Base-by-base conservation (phyloP, 1,140 invertebrate genomes). In the Eubasilissa regina region DNA sequence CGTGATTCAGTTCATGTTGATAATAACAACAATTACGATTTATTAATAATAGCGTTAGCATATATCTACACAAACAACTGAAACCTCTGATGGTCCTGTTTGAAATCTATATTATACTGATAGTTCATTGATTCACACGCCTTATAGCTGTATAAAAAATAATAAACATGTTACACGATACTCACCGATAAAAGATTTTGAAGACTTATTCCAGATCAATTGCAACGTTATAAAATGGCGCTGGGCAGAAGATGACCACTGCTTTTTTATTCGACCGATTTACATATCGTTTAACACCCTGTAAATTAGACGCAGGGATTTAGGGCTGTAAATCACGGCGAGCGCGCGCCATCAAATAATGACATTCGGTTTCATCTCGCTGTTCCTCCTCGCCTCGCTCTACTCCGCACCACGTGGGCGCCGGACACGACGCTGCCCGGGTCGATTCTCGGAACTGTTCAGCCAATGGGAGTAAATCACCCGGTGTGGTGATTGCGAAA, bases 231-330 rank as follows among this genome's bases (percentile, higher is more conserved):
- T 9, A 7, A 51, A 11, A 64, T 35, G n/a, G 13, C 66, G 17
- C 15, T 11, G 4, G 11, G n/a, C 62, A 47, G 64, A 19, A 44
- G 44, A 53, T 17, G 48, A 48, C 64, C 51, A 60, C 19, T 76
- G n/a, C 56, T 68, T 58, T 19, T 80, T 75, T 72, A 3, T 25
- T 66, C 1, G 44, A 8, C 35, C 47, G 35, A 80, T 80, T 80
- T 80, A 76, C 79, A 80, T 80, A 75, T 80, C 79, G 79, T 80
- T 80, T 80, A 80, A 77, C 73, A 80, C 78, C 62, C 79, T 56
- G 45, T 75, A 75, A 75, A 80, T 79, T 79, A 79, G 51, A 79
- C 45, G 56, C 19, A 53, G 43, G 60, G 78, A 75, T 79, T 55
- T 55, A 21, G 47, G 12, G 78, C 72, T 55, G 72, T 79, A 79